These are phyloP conservation scores for Ganaspis sp. DNA, from an alignment of 1,140 invertebrate genomes.

Conservation along the genomic window DNA sequence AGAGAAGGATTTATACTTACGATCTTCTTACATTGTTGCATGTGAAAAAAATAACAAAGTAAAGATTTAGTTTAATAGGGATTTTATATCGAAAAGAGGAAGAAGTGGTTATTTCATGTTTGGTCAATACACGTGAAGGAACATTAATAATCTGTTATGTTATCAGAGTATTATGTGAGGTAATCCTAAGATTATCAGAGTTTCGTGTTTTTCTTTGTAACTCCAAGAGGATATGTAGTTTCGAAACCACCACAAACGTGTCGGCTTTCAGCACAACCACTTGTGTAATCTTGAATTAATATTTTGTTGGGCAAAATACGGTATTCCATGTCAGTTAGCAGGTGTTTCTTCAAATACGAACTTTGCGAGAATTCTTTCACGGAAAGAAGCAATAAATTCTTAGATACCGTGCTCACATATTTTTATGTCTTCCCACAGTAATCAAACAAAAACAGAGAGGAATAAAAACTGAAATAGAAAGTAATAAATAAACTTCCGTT, in stretches of 20 bases:
- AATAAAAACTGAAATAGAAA: too few species aligned
- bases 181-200: constrained; percentile 23
- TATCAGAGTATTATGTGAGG: background rate
- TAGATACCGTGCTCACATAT: background rate
- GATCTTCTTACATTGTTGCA: too few species aligned
- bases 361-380: background rate
- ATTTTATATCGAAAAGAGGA: too few species aligned
- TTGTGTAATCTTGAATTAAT: constrained; percentile 21
- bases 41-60: too few species aligned
- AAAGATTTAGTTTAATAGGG: too few species aligned
- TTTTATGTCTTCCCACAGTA: background rate
- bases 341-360: constrained; percentile 1
- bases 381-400: background rate
- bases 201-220: constrained; percentile 12
- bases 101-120: too few species aligned
- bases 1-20: too few species aligned
- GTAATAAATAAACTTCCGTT: too few species aligned
- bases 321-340: background rate
- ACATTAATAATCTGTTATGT: constrained; percentile 14
- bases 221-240: background rate
- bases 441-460: too few species aligned
- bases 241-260: background rate
- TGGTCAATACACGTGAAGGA: background rate
- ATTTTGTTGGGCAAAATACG: background rate
- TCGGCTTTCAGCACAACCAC: background rate